phyloP scores from a whole-genome alignment of 1,140 invertebrate genomes.

The Conopomorpha cramerella region DNA sequence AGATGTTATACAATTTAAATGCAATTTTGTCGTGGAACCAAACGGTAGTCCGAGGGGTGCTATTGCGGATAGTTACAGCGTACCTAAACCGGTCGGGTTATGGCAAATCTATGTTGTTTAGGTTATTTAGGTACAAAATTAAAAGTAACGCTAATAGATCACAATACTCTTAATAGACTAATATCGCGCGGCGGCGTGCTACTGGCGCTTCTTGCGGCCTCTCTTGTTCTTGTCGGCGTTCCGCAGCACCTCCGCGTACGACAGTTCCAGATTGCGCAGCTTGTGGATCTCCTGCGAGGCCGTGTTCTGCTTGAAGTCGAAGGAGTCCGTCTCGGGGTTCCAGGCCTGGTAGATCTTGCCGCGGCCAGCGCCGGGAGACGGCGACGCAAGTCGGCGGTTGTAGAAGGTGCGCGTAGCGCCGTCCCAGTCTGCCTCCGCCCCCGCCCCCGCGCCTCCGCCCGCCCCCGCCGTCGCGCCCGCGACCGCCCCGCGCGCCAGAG shows the following conservation, averaged over 20 bases:
- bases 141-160: conserved; percentile 51
- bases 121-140: conserved; percentile 33
- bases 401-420: conserved; percentile 69
- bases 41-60: no score
- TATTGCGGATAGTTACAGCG: no score
- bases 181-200: conserved; percentile 38
- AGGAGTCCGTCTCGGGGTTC: conserved; percentile 55
- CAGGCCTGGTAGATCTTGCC: conserved; percentile 53
- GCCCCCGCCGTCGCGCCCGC: no score
- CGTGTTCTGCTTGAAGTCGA: conserved; percentile 71
- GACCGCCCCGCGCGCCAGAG: conserved; percentile 31
- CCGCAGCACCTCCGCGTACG: conserved; percentile 81
- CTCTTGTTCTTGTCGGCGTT: conserved; percentile 65
- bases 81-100: conserved; percentile 32
- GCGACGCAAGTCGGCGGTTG: conserved; percentile 61
- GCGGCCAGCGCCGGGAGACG: conserved; percentile 53
- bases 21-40: no score
- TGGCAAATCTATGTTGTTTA: conserved; percentile 48
- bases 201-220: conserved; percentile 56
- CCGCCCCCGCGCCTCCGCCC: no score
- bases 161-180: conserved; percentile 42
- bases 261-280: conserved; percentile 77
- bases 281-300: conserved; percentile 81
- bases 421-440: conserved; percentile 65
- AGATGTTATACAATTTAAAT: conserved; percentile 17